Evolutionary conservation across 2,113 vertebrate genomes (phyloP).

Genomic region (Alexandromys fortis): DNA sequence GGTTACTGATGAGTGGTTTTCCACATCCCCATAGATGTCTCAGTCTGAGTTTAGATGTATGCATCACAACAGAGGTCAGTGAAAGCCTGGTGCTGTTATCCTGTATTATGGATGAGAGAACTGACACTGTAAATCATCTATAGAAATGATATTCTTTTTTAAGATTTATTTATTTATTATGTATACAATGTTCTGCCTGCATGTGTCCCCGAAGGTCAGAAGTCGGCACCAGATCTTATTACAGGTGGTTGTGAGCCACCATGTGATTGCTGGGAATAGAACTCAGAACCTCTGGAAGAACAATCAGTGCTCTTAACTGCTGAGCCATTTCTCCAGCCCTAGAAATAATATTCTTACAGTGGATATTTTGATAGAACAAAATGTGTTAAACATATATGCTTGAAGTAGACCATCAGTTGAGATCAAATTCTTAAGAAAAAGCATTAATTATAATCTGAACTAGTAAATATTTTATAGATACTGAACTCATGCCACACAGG

Average conservation of each 20-base stretch:
- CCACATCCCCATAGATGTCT: not conserved
- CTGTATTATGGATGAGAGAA: not conserved
- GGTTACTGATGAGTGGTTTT: not conserved
- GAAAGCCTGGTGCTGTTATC: not conserved
- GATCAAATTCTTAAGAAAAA: not conserved
- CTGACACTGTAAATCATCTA: not conserved
- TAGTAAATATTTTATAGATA: not conserved
- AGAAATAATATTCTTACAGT: too few species aligned
- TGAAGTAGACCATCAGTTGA: not conserved
- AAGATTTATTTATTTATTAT: too few species aligned
- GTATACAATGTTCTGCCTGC: too few species aligned
- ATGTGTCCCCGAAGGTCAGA: too few species aligned
- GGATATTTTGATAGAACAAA: too few species aligned
- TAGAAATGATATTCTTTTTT: not conserved
- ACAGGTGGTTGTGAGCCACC: too few species aligned
- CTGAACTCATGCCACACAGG: not conserved
- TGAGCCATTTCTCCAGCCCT: too few species aligned
- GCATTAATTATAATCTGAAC: not conserved
- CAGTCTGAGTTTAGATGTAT: fast-evolving
- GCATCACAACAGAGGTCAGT: not conserved
- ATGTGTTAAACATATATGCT: too few species aligned
- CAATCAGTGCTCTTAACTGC: too few species aligned
- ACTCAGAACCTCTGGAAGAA: too few species aligned
- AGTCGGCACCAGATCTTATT: too few species aligned
- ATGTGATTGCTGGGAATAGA: too few species aligned